Conservation (phyloP, 1,140 invertebrate species). For the Diabrotica virgifera region DNA sequence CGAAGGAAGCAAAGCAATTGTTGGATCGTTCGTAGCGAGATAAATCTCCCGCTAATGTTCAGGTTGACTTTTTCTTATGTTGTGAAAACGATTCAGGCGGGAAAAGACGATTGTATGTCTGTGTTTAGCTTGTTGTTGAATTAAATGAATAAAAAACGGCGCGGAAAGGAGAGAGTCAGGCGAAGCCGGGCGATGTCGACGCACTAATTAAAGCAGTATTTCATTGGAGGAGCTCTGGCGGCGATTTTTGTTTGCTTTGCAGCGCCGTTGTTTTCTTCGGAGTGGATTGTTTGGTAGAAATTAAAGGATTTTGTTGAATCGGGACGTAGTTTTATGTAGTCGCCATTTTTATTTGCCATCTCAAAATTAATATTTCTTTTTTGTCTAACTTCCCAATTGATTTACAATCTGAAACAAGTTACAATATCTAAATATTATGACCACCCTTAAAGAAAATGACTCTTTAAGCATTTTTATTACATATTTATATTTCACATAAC, state of each 20-base stretch:
- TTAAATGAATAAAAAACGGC: neutral
- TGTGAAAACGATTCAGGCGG: neutral
- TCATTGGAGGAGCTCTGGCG: neutral
- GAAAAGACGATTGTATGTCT: neutral
- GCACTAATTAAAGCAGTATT: neutral
- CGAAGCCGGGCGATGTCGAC: neutral
- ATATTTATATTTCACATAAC: no score
- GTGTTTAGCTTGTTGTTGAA: neutral
- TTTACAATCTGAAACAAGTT: no score
- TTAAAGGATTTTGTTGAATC: no score
- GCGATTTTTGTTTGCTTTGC: neutral
- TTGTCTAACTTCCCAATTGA: no score
- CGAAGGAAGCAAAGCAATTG: neutral
- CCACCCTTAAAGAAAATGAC: no score
- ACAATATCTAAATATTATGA: no score
- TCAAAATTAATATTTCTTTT: no score
- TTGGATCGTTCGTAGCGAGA: neutral
- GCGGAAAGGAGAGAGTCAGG: neutral
- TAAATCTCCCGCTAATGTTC: conserved; percentile 2
- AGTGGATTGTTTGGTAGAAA: no score
- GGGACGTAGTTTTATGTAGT: no score
- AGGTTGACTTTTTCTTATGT: conserved; percentile 1
- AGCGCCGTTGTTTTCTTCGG: no score
- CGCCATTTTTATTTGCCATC: no score
- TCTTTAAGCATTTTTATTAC: no score